Base-by-base conservation (phyloP, 2,888 invertebrate species). In the Calameuta pallipes region DNA sequence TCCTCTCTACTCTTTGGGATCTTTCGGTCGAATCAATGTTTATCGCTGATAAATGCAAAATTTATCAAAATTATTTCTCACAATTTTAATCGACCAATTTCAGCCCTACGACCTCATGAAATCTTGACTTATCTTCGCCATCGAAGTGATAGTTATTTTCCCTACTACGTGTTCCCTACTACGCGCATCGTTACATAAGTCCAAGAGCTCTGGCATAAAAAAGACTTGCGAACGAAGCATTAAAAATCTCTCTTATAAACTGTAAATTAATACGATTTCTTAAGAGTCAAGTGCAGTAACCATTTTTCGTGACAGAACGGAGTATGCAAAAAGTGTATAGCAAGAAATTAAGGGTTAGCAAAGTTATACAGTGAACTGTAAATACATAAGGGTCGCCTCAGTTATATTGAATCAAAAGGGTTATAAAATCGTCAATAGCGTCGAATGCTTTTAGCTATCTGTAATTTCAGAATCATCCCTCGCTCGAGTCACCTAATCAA, bases 401-500 rank as follows among this genome's bases (percentile, higher is more conserved):
- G 15, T 41, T 15, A 41, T 15, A 15, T 6, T 13, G 15, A 41
- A 15, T 4, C 15, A 41, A 77, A 73, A 78, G 68, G 78, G 77
- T 82, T 81, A 81, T 82, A 85, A 84, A 84, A 81, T 85, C 79
- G 79, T 83, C 83, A 82, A 85, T 84, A 82, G 6, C 13, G 11
- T 4, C 36, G 74, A 6, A 4, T 6, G 6, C 36, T 34, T 36
- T 74, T n/a, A 30, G 23, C 36, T 30, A 9, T 30, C 69, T 69
- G 71, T 36, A 70, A 76, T 79, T 74, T 76, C 79, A 82, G 83
- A 82, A 82, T 82, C 83, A 84, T 83, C 83, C 82, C 79, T 82
- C 71, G 84, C 87, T 87, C 85, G 86, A 86, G 85, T 83, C 85
- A 85, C 85, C 88, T 89, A 87, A 89, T 88, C 85, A 86, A 88